phyloP scores from a whole-genome alignment of 1,140 invertebrate species.

The Planococcus citri region DNA sequence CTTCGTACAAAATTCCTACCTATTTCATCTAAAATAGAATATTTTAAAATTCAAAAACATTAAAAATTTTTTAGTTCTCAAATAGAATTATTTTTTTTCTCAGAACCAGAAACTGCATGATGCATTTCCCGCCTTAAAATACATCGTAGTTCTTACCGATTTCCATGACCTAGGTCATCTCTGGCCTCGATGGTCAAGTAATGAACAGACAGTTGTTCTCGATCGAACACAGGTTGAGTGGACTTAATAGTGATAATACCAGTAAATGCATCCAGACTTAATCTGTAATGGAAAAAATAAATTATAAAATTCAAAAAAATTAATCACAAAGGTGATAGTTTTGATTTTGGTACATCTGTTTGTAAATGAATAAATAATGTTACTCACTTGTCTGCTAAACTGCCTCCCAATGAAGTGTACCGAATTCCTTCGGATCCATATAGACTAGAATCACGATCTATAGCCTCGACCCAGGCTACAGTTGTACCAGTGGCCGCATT shows the following conservation, averaged over 20 bases:
- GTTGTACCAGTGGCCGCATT: conserved; percentile 70
- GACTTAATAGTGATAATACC: conserved; percentile 72
- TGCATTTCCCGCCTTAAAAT: too few species aligned
- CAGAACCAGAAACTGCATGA: too few species aligned
- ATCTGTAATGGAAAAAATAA: conserved; percentile 37
- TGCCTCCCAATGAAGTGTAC: conserved; percentile 68
- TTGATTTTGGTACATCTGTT: too few species aligned
- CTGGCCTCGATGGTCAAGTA: conserved; percentile 84
- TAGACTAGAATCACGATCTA: conserved; percentile 71
- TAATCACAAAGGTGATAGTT: too few species aligned
- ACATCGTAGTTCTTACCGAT: conserved; percentile 43
- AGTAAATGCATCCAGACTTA: conserved; percentile 63
- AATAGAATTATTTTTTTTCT: too few species aligned
- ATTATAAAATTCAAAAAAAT: too few species aligned
- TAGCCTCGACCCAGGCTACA: conserved; percentile 67
- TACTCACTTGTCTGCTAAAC: conserved; percentile 71
- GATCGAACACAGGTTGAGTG: conserved; percentile 63
- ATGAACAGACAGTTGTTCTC: conserved; percentile 72
- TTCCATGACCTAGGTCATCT: conserved; percentile 74
- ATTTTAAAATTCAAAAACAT: too few species aligned
- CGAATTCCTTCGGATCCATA: conserved; percentile 75
- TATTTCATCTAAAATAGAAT: too few species aligned
- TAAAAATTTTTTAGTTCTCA: too few species aligned
- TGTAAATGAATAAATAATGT: not conserved
- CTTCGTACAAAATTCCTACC: too few species aligned